Percentiles rank a stretch among this genome's conserved stretches.
phyloP scores from a whole-genome alignment of 2,888 invertebrate species.

The Ormyrus thymus region DNA sequence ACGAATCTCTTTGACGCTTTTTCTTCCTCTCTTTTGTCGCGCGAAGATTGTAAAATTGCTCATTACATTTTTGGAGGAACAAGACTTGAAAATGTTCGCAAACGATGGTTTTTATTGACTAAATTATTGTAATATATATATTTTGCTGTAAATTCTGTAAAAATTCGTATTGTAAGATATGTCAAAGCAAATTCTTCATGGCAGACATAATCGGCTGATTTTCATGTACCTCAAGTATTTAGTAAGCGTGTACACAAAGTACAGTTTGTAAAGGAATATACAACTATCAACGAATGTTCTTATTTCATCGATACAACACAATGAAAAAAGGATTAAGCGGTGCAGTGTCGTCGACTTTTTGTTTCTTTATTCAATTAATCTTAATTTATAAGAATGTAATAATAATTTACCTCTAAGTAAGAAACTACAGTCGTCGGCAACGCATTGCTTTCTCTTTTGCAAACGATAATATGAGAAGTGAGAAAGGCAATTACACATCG shows the following conservation, averaged over 20 bases:
- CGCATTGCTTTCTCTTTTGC: not conserved
- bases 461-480: slow-evolving; percentile 6
- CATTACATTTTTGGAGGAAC: slow-evolving; percentile 37
- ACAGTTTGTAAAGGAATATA: slow-evolving; percentile 17
- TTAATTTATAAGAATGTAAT: not conserved
- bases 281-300: slow-evolving; percentile 49
- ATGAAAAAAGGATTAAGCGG: slow-evolving; percentile 20
- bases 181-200: slow-evolving; percentile 15
- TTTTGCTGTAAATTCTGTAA: slow-evolving; percentile 42
- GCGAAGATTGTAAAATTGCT: slow-evolving; percentile 29
- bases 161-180: slow-evolving; percentile 21
- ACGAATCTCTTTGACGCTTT: slow-evolving; percentile 52
- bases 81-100: slow-evolving; percentile 9
- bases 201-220: slow-evolving; percentile 28
- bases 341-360: not conserved
- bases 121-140: slow-evolving; percentile 48
- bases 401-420: not conserved
- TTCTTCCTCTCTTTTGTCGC: slow-evolving; percentile 5
- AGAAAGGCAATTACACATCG: slow-evolving; percentile 60
- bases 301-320: slow-evolving; percentile 41
- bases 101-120: not conserved
- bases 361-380: not conserved
- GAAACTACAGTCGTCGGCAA: not conserved
- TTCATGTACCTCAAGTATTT: slow-evolving; percentile 9
- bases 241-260: slow-evolving; percentile 30